Evolutionary conservation across 2,888 invertebrate species (phyloP).

Genomic region (Folsomia manolachei): DNA sequence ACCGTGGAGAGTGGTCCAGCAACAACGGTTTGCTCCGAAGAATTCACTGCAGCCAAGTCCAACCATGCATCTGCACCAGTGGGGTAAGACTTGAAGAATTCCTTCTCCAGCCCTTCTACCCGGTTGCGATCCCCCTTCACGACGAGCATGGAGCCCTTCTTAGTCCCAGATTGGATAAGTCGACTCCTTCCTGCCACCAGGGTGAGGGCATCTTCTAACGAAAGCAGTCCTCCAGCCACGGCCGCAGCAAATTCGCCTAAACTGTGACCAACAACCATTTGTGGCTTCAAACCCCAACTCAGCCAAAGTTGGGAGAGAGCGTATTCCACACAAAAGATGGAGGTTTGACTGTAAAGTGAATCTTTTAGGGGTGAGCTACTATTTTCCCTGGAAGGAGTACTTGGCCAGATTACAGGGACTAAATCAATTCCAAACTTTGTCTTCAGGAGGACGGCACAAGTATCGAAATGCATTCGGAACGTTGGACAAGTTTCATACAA

Average conservation of each 20-base stretch:
- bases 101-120: background rate
- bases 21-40: constrained; percentile 36
- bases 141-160: background rate
- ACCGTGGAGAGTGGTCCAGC: constrained; percentile 20
- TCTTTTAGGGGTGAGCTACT: constrained; percentile 11
- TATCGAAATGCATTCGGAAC: constrained; percentile 33
- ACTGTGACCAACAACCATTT: constrained; percentile 39
- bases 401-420: constrained; percentile 26
- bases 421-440: constrained; percentile 17
- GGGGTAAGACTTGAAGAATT: background rate
- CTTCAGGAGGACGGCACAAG: constrained; percentile 23
- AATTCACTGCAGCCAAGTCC: constrained; percentile 39
- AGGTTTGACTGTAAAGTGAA: constrained; percentile 40
- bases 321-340: constrained; percentile 42
- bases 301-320: constrained; percentile 31
- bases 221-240: constrained; percentile 28
- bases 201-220: constrained; percentile 33
- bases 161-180: constrained; percentile 21
- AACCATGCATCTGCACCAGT: constrained; percentile 27
- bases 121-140: background rate
- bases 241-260: constrained; percentile 40
- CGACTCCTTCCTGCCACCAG: constrained; percentile 36
- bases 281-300: constrained; percentile 32
- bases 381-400: background rate
- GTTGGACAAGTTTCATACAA: constrained; percentile 28